Conservation (phyloP, 2,888 invertebrate genomes). For the Nomada lathburiana region DNA sequence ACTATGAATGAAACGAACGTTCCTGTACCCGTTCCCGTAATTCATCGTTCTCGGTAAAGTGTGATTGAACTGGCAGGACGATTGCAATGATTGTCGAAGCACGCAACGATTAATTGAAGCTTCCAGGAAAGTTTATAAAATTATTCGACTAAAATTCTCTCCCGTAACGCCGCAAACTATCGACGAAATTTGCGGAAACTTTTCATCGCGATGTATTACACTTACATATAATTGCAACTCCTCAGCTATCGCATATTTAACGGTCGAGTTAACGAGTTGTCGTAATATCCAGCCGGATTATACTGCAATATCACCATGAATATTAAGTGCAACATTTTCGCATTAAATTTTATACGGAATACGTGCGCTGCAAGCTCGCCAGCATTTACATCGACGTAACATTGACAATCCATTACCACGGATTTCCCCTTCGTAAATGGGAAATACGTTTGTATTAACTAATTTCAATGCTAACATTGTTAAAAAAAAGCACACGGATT, state of each 20-base stretch:
- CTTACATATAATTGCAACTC: neutral
- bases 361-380: neutral
- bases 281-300: neutral
- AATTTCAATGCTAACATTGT: too few species aligned
- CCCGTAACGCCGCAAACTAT: too few species aligned
- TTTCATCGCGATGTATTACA: neutral
- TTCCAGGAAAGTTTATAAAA: neutral
- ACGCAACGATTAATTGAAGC: neutral
- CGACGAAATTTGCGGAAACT: neutral
- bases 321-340: constrained; percentile 4
- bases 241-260: neutral
- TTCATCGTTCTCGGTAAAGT: constrained; percentile 20
- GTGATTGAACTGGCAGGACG: constrained; percentile 3
- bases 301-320: neutral
- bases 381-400: neutral
- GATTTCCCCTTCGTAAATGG: neutral
- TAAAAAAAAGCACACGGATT: too few species aligned
- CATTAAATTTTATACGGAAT: neutral
- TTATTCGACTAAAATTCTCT: neutral
- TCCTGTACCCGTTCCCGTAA: constrained; percentile 24
- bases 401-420: neutral
- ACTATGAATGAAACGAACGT: constrained; percentile 23
- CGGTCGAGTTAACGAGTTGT: constrained; percentile 18
- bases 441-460: neutral
- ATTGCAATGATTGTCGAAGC: neutral